Conservation (phyloP, 2,888 invertebrate genomes). For the Pantelozetes paolii region DNA sequence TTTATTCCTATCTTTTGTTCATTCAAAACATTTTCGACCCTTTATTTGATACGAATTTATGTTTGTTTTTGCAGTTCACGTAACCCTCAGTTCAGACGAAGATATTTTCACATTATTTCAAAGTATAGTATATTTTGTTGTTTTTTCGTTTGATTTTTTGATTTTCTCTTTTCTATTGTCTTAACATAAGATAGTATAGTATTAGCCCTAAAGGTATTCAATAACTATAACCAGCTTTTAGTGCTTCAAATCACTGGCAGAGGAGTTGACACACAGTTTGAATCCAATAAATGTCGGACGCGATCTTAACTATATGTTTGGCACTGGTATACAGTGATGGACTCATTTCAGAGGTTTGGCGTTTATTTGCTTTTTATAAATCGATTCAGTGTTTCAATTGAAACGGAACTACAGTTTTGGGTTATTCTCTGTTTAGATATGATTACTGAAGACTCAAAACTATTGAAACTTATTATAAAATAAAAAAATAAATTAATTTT, state of each 20-base stretch:
- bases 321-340: not conserved
- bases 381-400: no score
- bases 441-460: no score
- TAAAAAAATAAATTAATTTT: no score
- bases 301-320: not conserved
- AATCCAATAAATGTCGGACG: constrained; percentile 33
- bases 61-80: constrained; percentile 31
- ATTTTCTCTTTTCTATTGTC: constrained; percentile 13
- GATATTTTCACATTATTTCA: constrained; percentile 5
- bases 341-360: not conserved
- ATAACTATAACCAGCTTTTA: constrained; percentile 3
- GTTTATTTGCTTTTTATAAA: not conserved
- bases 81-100: not conserved
- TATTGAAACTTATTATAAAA: no score
- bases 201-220: constrained; percentile 27
- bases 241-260: not conserved
- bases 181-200: not conserved
- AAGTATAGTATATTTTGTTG: constrained; percentile 12
- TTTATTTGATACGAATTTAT: constrained; percentile 31
- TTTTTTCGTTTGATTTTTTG: constrained; percentile 13
- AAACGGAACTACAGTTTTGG: no score
- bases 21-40: constrained; percentile 23
- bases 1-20: not conserved
- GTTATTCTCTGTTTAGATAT: no score
- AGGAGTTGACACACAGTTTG: not conserved